These are phyloP conservation scores for Chaetodon trifasciatus DNA, from an alignment of 2,797 vertebrate genomes.

Conservation along the genomic window DNA sequence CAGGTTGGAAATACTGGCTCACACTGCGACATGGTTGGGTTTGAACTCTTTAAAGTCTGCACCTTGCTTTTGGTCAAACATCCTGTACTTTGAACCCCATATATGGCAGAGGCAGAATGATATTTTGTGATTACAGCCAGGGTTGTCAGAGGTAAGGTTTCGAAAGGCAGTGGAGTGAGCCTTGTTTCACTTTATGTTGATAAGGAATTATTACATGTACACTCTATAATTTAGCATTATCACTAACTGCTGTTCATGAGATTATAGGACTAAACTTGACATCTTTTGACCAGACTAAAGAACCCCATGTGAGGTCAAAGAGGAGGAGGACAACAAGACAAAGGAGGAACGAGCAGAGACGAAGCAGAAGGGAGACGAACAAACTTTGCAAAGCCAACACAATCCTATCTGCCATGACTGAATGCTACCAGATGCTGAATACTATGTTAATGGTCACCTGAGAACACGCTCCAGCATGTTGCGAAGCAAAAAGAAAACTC, in stretches of 20 bases:
- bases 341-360: constrained; percentile 1
- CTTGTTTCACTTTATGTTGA: background rate
- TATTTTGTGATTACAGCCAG: background rate
- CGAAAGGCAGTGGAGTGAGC: background rate
- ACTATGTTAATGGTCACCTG: background rate
- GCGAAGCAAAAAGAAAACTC: constrained; percentile 22
- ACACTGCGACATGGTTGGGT: background rate
- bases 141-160: constrained; percentile 2
- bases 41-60: background rate
- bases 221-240: background rate
- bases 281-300: constrained; percentile 38
- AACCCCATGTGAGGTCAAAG: background rate
- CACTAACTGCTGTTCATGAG: background rate
- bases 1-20: constrained; percentile 1
- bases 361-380: background rate
- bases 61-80: background rate
- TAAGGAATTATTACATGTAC: background rate
- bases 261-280: background rate
- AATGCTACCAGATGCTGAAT: constrained; percentile 69
- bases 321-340: background rate
- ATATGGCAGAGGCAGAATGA: background rate
- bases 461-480: constrained; percentile 15
- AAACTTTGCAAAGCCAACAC: constrained; percentile 62
- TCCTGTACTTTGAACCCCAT: constrained; percentile 13
- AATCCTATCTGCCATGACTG: constrained; percentile 57